Evolutionary conservation across 2,797 vertebrate genomes (phyloP).

Genomic region (Pseudochromis fuscus): DNA sequence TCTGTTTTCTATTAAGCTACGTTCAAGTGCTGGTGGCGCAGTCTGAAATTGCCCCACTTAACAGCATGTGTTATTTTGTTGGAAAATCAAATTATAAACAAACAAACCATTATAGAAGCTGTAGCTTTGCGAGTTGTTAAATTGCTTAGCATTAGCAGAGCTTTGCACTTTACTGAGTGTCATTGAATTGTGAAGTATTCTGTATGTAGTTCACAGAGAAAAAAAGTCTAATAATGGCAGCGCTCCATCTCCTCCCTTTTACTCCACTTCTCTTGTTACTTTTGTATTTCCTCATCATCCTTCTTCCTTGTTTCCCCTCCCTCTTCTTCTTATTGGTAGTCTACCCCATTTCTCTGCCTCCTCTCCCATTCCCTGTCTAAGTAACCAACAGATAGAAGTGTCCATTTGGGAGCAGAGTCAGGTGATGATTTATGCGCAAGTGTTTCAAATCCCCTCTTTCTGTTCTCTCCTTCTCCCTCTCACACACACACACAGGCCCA

Average conservation of each 20-base stretch:
- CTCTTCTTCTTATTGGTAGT: neutral
- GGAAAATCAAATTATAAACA: constrained; percentile 13
- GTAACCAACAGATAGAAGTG: constrained; percentile 49
- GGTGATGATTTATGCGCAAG: constrained; percentile 62
- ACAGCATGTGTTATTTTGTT: constrained; percentile 2
- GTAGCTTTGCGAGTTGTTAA: constrained; percentile 5
- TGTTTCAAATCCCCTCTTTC: constrained; percentile 44
- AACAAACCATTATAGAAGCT: constrained; percentile 17
- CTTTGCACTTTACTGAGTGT: neutral
- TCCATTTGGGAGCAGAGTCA: constrained; percentile 59
- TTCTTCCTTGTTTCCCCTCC: neutral
- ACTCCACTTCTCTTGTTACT: neutral
- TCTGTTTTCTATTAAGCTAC: neutral
- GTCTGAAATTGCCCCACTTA: constrained; percentile 5
- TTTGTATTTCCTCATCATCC: constrained; percentile 7
- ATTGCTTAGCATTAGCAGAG: constrained; percentile 7
- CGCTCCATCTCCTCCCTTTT: neutral
- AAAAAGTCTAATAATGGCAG: neutral
- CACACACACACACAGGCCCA: constrained; percentile 7
- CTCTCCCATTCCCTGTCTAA: constrained; percentile 23
- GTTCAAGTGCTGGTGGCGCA: neutral
- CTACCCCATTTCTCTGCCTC: neutral
- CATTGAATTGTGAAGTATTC: constrained; percentile 6
- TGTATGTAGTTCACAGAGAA: no score
- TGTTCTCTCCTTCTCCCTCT: constrained; percentile 21